Conservation (phyloP, 1,140 invertebrate species). For the Aphidius ervi region DNA sequence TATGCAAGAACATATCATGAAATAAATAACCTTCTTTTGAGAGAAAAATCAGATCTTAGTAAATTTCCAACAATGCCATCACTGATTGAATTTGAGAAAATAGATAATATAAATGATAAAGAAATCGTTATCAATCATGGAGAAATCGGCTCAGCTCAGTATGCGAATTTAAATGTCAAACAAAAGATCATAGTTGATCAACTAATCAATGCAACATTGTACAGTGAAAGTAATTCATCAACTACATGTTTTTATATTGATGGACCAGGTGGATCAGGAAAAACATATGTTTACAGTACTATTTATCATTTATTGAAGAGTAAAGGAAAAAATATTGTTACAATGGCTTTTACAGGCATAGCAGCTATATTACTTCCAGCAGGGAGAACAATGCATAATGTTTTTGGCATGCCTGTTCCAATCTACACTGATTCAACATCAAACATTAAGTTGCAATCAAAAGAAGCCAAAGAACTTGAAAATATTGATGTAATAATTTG, state of each 20-base stretch:
- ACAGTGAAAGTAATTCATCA: background rate
- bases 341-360: constrained; percentile 28
- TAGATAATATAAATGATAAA: background rate
- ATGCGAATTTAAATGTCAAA: constrained; percentile 12
- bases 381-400: constrained; percentile 26
- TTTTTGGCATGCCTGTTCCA: constrained; percentile 24
- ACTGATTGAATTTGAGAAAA: constrained; percentile 2
- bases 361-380: constrained; percentile 28
- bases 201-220: background rate
- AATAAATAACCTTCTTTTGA: background rate
- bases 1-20: background rate
- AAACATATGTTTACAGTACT: constrained; percentile 23
- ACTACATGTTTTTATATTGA: constrained; percentile 22
- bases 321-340: constrained; percentile 21
- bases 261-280: constrained; percentile 27
- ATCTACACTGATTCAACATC: constrained; percentile 22
- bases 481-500: constrained; percentile 29
- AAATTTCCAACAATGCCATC: constrained; percentile 6
- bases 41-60: constrained; percentile 12
- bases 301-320: constrained; percentile 18
- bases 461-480: constrained; percentile 16
- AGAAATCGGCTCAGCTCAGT: constrained; percentile 10
- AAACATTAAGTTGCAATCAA: constrained; percentile 34
- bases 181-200: constrained; percentile 15
- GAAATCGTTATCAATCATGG: background rate